These are phyloP conservation scores for Toxostoma redivivum DNA, from an alignment of 2,113 vertebrate genomes.

Conservation along the genomic window DNA sequence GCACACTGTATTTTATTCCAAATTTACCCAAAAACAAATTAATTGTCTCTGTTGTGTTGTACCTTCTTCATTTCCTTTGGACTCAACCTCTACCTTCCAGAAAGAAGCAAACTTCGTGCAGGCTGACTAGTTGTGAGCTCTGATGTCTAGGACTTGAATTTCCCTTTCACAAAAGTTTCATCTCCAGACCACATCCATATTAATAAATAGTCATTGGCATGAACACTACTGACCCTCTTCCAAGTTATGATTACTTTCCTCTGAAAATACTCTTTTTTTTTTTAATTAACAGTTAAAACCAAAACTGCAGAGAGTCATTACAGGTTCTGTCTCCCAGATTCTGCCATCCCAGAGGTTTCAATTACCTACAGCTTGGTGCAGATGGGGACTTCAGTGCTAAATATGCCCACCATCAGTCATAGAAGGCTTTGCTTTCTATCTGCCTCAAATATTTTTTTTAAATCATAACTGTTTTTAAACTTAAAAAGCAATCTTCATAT, in stretches of 20 bases:
- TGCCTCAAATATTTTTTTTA: neutral
- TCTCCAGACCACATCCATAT: slow-evolving; percentile 14
- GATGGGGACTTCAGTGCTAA: neutral
- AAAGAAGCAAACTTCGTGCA: neutral
- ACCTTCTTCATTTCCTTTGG: neutral
- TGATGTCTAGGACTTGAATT: neutral
- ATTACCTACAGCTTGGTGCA: neutral
- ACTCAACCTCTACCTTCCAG: neutral
- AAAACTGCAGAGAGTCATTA: neutral
- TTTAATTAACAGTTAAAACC: neutral
- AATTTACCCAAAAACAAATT: neutral
- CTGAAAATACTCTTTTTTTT: neutral
- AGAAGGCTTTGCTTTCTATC: neutral
- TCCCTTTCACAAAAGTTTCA: slow-evolving; percentile 40
- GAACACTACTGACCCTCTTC: neutral
- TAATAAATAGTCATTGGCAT: neutral
- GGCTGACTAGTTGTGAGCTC: neutral
- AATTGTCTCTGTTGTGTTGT: neutral
- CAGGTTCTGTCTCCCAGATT: neutral
- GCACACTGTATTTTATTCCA: neutral
- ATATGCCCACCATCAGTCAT: neutral
- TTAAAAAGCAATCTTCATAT: slow-evolving; percentile 24
- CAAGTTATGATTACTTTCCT: slow-evolving; percentile 20
- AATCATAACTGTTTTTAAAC: neutral
- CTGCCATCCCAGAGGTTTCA: neutral